Conservation (phyloP, 2,888 invertebrate genomes). For the Deilephila porcellus region DNA sequence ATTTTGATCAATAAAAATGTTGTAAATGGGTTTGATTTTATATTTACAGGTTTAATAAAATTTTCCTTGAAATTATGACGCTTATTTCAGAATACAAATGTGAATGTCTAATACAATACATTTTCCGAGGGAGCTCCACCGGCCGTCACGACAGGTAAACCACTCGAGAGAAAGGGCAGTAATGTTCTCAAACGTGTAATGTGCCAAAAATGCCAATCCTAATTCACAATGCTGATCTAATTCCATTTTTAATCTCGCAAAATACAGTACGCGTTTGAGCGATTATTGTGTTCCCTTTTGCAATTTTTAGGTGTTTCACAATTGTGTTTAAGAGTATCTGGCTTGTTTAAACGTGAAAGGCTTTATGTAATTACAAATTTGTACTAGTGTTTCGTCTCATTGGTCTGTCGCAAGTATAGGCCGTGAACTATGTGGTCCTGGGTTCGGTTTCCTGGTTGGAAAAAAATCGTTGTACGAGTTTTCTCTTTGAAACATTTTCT, state of each 20-base stretch:
- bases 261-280: not conserved
- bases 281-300: not conserved
- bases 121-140: not conserved
- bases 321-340: not conserved
- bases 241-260: not conserved
- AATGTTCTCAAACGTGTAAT: not conserved
- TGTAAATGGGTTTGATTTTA: no score
- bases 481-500: no score
- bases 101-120: not conserved
- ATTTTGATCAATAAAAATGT: no score
- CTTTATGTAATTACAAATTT: no score
- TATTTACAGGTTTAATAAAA: no score
- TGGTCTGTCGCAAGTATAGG: no score
- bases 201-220: conserved; percentile 26
- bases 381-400: no score
- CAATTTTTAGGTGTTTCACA: not conserved
- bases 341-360: not conserved
- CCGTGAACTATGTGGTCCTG: no score
- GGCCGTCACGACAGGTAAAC: not conserved
- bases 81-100: not conserved
- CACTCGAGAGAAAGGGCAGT: conserved; percentile 13
- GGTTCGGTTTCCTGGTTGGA: no score
- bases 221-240: conserved; percentile 15
- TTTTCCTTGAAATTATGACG: no score
- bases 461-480: no score